phyloP scores from a whole-genome alignment of 2,888 invertebrate species.

The Caenorhabditis sp. region DNA sequence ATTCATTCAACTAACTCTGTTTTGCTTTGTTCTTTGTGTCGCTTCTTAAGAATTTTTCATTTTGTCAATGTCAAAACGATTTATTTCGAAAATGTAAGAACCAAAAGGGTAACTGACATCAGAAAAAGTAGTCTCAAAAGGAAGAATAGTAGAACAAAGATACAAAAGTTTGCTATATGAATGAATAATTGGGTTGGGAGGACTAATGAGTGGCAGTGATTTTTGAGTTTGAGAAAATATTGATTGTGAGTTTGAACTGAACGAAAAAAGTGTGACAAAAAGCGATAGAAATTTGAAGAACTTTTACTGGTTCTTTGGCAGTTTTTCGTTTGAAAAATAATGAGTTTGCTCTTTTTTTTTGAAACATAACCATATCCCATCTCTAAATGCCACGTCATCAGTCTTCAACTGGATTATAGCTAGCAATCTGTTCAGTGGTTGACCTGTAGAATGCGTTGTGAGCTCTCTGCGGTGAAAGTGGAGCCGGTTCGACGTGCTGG shows the following conservation, averaged over 20 bases:
- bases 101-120: slow-evolving; percentile 45
- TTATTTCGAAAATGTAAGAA: slow-evolving; percentile 54
- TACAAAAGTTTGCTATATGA: no score
- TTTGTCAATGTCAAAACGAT: slow-evolving; percentile 41
- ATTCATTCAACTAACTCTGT: no score
- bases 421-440: slow-evolving; percentile 78
- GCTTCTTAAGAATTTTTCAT: no score
- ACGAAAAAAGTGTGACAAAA: no score
- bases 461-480: slow-evolving; percentile 77
- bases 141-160: no score
- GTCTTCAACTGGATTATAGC: slow-evolving; percentile 80
- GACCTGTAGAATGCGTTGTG: slow-evolving; percentile 83
- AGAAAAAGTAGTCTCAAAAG: no score
- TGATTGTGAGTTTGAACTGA: slow-evolving; percentile 23
- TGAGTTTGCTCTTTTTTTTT: slow-evolving; percentile 8
- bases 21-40: no score
- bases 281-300: slow-evolving; percentile 3
- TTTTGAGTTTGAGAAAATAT: not conserved
- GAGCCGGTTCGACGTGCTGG: slow-evolving; percentile 69
- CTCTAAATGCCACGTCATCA: slow-evolving; percentile 31
- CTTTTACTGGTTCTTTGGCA: slow-evolving; percentile 2
- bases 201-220: slow-evolving; percentile 12
- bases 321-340: not conserved
- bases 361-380: slow-evolving; percentile 11
- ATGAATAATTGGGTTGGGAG: slow-evolving; percentile 3